phyloP scores from a whole-genome alignment of 30 jellyfish, hydroid and myxozoan species.

The Nemopilema nomurai region DNA sequence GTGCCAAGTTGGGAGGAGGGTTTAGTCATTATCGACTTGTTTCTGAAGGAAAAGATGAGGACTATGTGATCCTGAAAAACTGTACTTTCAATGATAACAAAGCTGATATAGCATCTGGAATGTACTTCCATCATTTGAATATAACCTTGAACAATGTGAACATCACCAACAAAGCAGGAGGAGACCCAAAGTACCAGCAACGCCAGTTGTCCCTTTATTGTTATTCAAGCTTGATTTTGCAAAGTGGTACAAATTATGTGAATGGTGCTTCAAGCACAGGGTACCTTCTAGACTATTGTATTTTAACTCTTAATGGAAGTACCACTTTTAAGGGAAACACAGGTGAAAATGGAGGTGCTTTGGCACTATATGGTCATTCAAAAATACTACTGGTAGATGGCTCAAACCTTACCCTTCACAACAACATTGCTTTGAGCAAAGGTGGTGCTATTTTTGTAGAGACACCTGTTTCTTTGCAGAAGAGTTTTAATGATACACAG shows the following conservation, averaged over 20 bases:
- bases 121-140: constrained; percentile 34
- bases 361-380: constrained; percentile 71
- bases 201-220: constrained; percentile 80
- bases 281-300: constrained; percentile 54
- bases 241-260: constrained; percentile 8
- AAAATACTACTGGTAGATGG: constrained; percentile 35
- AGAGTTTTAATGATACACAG: constrained; percentile 46
- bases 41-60: background rate
- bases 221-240: constrained; percentile 9
- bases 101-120: constrained; percentile 25
- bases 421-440: constrained; percentile 56
- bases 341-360: constrained; percentile 80
- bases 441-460: constrained; percentile 83
- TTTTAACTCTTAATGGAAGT: constrained; percentile 10
- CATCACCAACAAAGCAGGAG: background rate
- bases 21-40: constrained; percentile 40
- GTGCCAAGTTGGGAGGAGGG: constrained; percentile 77
- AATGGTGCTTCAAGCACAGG: constrained; percentile 48
- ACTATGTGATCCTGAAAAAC: background rate
- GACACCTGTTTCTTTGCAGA: constrained; percentile 34
- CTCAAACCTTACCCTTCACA: constrained; percentile 21
- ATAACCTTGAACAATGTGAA: constrained; percentile 14
- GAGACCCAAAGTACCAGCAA: background rate
- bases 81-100: constrained; percentile 14
- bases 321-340: constrained; percentile 28